phyloP scores from a whole-genome alignment of 2,888 invertebrate species.

The Drosophila anceps region DNA sequence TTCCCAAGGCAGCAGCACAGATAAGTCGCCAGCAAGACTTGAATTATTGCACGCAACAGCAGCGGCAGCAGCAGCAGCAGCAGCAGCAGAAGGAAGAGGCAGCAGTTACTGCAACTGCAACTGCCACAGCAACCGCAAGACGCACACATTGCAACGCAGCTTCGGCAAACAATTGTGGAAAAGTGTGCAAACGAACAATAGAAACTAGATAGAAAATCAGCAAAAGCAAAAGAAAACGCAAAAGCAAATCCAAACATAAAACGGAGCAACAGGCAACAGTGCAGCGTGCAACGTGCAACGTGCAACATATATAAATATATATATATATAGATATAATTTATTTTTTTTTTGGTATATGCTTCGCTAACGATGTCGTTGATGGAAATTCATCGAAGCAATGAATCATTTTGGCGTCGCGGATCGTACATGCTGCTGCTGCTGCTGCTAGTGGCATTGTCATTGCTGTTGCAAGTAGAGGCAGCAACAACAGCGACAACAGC shows the following conservation, averaged over 20 bases:
- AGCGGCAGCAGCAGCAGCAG: constrained; percentile 37
- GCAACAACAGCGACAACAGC: constrained; percentile 37
- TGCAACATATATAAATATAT: constrained; percentile 31
- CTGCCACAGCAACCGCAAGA: constrained; percentile 65
- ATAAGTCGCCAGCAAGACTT: constrained; percentile 84
- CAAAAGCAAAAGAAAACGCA: constrained; percentile 30
- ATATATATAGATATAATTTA: constrained; percentile 12
- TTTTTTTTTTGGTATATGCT: constrained; percentile 72
- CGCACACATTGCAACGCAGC: constrained; percentile 67
- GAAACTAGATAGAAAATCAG: constrained; percentile 70
- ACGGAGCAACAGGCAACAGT: constrained; percentile 38
- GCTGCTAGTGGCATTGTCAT: constrained; percentile 56
- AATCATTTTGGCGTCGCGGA: constrained; percentile 80
- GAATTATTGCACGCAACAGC: constrained; percentile 81
- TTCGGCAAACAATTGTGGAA: constrained; percentile 75
- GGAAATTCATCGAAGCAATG: constrained; percentile 82
- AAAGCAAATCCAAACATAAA: constrained; percentile 27
- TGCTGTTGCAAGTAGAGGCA: constrained; percentile 43
- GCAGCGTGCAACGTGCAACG: constrained; percentile 15
- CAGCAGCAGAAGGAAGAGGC: constrained; percentile 20
- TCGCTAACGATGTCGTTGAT: constrained; percentile 82
- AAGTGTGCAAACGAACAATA: constrained; percentile 76
- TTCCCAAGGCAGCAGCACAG: constrained; percentile 75
- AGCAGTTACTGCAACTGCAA: constrained; percentile 36
- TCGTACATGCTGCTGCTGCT: constrained; percentile 61